Percentiles rank a stretch among this genome's conserved stretches.
These are phyloP conservation scores for Sturnus vulgaris DNA, from an alignment of 2,113 vertebrate genomes.

Conservation along the genomic window DNA sequence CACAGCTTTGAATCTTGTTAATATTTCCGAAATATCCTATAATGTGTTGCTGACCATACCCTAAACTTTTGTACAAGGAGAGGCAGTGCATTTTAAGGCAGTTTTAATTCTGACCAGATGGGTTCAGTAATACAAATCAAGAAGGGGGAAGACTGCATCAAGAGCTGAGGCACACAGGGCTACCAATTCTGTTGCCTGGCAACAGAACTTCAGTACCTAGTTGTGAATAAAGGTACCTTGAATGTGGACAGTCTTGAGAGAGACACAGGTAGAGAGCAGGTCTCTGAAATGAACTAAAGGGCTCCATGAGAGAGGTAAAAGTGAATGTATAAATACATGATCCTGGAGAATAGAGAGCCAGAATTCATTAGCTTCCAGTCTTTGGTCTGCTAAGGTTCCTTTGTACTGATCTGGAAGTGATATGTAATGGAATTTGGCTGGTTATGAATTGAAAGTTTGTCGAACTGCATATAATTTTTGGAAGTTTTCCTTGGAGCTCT, in stretches of 20 bases:
- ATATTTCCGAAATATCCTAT: not conserved
- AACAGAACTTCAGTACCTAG: not conserved
- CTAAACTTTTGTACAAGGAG: not conserved
- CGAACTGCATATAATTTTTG: not conserved
- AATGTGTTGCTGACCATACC: accelerated
- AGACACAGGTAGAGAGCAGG: not conserved
- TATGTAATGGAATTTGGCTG: not conserved
- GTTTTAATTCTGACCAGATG: not conserved
- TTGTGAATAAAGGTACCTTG: not conserved
- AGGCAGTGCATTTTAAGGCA: not conserved
- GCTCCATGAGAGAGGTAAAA: not conserved
- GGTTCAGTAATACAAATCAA: not conserved
- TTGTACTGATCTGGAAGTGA: not conserved
- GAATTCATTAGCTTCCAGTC: not conserved
- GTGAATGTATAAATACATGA: not conserved
- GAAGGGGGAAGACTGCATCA: not conserved
- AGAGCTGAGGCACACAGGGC: not conserved
- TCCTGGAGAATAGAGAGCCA: not conserved
- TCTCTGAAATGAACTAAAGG: not conserved
- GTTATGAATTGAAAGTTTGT: not conserved
- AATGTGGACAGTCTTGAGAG: not conserved
- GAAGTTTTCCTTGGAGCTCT: not conserved
- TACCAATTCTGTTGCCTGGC: not conserved
- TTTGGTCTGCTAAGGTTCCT: not conserved
- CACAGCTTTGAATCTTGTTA: not conserved